A percentile compares a stretch with the other conserved stretches of the same genome.
Evolutionary conservation across 2,113 vertebrate genomes (phyloP).

Genomic region (Psettodes erumei): DNA sequence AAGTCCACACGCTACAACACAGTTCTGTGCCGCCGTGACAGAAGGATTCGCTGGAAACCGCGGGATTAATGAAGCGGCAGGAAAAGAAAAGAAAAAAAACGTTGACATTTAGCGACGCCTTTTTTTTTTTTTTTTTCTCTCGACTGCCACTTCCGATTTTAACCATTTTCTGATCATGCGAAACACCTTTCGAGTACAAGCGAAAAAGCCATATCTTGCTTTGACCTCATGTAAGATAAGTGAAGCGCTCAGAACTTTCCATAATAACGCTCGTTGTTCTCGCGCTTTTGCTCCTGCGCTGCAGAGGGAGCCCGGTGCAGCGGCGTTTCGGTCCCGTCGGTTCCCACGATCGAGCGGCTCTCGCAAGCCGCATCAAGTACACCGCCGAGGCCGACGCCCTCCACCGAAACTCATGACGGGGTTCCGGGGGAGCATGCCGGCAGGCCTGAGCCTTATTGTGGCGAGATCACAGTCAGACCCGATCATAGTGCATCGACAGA

Average conservation of each 20-base stretch:
- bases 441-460: conserved; percentile 35
- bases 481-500: conserved; percentile 40
- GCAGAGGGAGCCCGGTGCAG: conserved; percentile 13
- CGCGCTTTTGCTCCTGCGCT: conserved; percentile 19
- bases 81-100: neutral
- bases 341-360: conserved; percentile 51
- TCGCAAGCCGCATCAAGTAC: conserved; percentile 3
- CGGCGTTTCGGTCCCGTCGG: conserved; percentile 31
- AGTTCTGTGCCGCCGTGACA: no score
- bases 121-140: conserved; percentile 19
- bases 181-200: neutral
- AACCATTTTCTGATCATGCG: conserved; percentile 7
- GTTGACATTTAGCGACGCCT: conserved; percentile 35
- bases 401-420: conserved; percentile 59
- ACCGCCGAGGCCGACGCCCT: no score
- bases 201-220: neutral
- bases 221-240: conserved; percentile 24
- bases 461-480: conserved; percentile 57
- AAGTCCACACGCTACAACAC: conserved; percentile 52
- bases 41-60: conserved; percentile 51
- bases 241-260: conserved; percentile 14
- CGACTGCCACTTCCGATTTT: neutral
- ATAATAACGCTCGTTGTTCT: neutral
- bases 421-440: conserved; percentile 41
- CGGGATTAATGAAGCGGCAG: conserved; percentile 41